Base-by-base conservation (phyloP, 2,797 vertebrate genomes). In the Sylvilagus floridanus region DNA sequence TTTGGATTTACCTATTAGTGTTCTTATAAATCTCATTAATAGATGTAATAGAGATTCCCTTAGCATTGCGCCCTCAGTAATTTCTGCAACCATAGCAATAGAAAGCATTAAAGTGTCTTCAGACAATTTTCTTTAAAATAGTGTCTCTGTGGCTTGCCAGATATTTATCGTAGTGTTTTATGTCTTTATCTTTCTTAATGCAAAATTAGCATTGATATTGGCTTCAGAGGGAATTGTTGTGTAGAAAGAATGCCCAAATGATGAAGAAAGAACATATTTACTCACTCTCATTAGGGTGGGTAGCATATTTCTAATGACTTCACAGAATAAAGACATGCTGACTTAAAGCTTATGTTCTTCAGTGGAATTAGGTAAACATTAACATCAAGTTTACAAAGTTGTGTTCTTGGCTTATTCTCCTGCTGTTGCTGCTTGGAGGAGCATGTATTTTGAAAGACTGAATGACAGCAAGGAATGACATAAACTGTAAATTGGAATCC, bases 1-100 rank as follows among this genome's bases (percentile, higher is more conserved):
- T 97, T 98, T 95, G 96, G 89, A 96, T 98, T 97, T 97, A 98
- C 83, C 79, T 96, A 92, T 97, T 93, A 97, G 30, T 63, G 10
- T 94, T 98, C 97, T 93, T 97, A 96, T 95, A 97, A 98, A 97
- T 97, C 96, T 97, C 92, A 91, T 96, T 97, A 97, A 97, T 97
- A 94, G 92, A 93, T 97, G 89, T 96, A 97, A 94, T 57, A 96
- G 91, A 97, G 14, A 57, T 95, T 62, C 75, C 69, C 30, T 95
- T 96, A 96, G 75, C 76, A 98, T 84, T 71, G 72, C 90, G 37
- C 37, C 96, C 97, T 96, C 77, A 60, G 57, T 97, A 94, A 96
- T 97, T 47, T 98, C 94, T 97, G 72, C 83, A 97, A 54, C 78
- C 89, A 7, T 85, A 95, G 86, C 87, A 97, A 79, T 28, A 97